These are phyloP conservation scores for Lycaon pictus DNA, from an alignment of 2,113 vertebrate species.

Conservation along the genomic window DNA sequence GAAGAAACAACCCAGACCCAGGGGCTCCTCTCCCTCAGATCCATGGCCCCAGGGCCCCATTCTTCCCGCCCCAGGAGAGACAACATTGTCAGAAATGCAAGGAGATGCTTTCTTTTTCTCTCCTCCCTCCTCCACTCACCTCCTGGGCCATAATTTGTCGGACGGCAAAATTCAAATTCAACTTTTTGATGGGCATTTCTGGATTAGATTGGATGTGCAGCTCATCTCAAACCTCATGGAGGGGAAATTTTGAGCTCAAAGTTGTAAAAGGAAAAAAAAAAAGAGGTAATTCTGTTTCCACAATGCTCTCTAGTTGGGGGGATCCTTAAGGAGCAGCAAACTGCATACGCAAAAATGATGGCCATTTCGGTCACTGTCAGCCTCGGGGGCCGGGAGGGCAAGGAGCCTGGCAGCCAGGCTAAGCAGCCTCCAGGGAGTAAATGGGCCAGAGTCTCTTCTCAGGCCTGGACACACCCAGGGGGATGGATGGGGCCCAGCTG, in stretches of 20 bases:
- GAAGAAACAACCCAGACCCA: background rate
- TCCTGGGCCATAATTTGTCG: background rate
- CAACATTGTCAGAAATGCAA: background rate
- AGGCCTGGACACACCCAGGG: background rate
- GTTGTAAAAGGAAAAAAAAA: background rate
- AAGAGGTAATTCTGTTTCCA: background rate
- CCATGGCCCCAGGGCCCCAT: background rate
- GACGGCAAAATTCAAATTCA: background rate
- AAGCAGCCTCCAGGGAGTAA: too few species aligned
- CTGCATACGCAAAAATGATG: background rate
- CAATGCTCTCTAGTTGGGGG: background rate
- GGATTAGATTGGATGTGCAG: background rate
- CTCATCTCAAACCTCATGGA: background rate
- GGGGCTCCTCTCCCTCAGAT: background rate
- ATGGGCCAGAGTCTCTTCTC: background rate
- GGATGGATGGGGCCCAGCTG: background rate
- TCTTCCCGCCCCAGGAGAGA: background rate
- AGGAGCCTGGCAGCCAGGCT: background rate
- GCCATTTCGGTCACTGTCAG: background rate
- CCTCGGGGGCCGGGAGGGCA: background rate
- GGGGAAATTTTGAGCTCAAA: background rate
- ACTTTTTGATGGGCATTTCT: background rate
- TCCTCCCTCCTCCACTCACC: background rate
- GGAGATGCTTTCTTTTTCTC: background rate
- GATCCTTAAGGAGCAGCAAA: background rate